Percentiles rank a stretch among this genome's conserved stretches.
Evolutionary conservation across 2,797 vertebrate genomes (phyloP).

Genomic region (Anguilla megastoma): DNA sequence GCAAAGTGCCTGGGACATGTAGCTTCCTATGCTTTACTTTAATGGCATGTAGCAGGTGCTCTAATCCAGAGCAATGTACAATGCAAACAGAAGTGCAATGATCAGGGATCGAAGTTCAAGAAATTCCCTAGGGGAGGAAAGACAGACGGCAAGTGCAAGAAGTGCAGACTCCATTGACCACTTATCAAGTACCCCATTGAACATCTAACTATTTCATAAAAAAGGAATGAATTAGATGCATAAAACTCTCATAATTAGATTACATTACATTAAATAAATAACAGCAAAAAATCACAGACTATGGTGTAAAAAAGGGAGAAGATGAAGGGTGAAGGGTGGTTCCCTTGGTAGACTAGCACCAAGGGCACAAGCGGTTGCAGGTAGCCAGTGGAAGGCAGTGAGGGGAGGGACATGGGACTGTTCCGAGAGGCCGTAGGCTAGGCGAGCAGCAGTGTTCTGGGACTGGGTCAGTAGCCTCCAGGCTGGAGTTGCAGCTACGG

Average conservation of each 20-base stretch:
- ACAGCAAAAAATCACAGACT: neutral
- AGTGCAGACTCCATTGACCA: neutral
- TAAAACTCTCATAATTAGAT: neutral
- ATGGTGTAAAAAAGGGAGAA: neutral
- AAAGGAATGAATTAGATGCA: no score
- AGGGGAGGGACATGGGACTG: no score
- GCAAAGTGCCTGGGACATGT: no score
- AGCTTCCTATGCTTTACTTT: no score
- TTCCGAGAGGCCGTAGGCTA: no score
- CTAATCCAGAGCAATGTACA: neutral
- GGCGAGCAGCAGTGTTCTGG: neutral
- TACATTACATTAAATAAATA: neutral
- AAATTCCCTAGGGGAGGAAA: neutral
- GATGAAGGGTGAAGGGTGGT: no score
- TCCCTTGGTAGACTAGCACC: neutral
- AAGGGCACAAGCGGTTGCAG: neutral
- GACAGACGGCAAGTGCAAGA: neutral
- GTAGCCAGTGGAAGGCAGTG: no score
- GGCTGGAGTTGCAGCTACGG: neutral
- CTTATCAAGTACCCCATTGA: neutral
- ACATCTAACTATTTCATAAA: neutral
- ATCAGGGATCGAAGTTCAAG: neutral
- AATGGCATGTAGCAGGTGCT: neutral
- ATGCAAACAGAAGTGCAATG: neutral
- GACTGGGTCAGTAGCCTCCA: neutral